Percentiles rank a stretch among this genome's conserved stretches.
Evolutionary conservation across 2,797 vertebrate species (phyloP).

Genomic region (Geotria australis): DNA sequence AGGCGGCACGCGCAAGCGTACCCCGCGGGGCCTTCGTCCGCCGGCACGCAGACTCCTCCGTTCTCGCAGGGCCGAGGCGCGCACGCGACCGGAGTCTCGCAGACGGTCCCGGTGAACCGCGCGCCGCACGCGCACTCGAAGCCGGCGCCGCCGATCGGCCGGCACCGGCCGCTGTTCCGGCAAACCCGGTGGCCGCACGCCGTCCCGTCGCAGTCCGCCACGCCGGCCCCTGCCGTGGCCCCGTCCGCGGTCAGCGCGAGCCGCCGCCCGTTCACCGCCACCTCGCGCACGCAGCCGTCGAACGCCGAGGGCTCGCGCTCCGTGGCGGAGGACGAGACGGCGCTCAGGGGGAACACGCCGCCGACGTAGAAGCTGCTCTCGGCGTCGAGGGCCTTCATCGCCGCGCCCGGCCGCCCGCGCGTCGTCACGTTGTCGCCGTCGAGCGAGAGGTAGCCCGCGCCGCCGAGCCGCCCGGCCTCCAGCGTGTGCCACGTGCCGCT

Average conservation of each 20-base stretch:
- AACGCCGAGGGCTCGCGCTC: constrained; percentile 22
- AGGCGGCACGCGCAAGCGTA: constrained; percentile 29
- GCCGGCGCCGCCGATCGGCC: constrained; percentile 5
- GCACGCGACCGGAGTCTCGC: constrained; percentile 23
- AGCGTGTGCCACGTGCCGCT: constrained; percentile 25
- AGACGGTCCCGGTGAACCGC: constrained; percentile 20
- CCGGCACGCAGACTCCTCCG: constrained; percentile 17
- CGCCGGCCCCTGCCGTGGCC: constrained; percentile 21
- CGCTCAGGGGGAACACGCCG: constrained; percentile 22
- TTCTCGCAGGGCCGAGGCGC: constrained; percentile 16
- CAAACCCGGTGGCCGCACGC: constrained; percentile 34
- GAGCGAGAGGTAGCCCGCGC: constrained; percentile 24
- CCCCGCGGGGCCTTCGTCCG: constrained; percentile 4
- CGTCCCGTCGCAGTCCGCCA: constrained; percentile 46
- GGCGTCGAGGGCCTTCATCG: constrained; percentile 25
- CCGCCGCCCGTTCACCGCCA: constrained; percentile 21
- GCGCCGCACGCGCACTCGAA: constrained; percentile 24
- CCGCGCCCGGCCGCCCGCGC: constrained; percentile 9
- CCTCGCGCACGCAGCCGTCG: constrained; percentile 28
- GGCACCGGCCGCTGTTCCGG: constrained; percentile 22
- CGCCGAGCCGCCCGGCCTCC: constrained; percentile 21
- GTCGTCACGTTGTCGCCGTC: constrained; percentile 13
- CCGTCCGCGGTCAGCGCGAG: constrained; percentile 26
- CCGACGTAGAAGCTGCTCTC: constrained; percentile 30
- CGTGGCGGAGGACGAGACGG: constrained; percentile 16